Evolutionary conservation across 2,113 vertebrate genomes (phyloP), one percentile per base, ranked within the genome.

Genomic region (Gallinago media): DNA sequence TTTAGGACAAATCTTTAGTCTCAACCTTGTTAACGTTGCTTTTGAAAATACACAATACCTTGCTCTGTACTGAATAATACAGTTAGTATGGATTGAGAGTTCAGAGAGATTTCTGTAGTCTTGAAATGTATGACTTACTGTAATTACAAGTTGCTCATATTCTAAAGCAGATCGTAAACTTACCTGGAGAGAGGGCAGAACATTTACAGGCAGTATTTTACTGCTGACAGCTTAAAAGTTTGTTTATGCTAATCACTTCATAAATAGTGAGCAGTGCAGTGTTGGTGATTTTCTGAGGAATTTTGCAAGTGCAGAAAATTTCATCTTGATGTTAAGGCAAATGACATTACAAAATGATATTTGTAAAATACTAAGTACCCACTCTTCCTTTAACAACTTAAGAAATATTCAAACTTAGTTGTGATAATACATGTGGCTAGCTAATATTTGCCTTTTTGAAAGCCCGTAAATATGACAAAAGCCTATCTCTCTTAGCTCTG

Each of bases 231-330:
- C 42, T 94, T 95, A 90, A 32, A 92, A 88, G 94, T 95, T 96
- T 92, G 84, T 94, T 94, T 86, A 92, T 96, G 85, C 68, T 93
- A 74, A 93, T 96, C 85, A 86, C 91, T 83, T 95, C 52, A 84
- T 97, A 93, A 94, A 94, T 92, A 94, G 65, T 17, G 76, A 92
- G 80, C 56, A 32, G 55, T 59, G 19, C 19, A 23, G 50, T 22
- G 18, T 32, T 44, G 55, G 55, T 71, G 82, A 90, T 47, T 92
- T 93, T 74, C 61, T 0, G 5, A 83, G 58, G 70, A 50, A 49
- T 68, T 94, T 62, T 79, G 18, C 42, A 77, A 91, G 34, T 46
- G 63, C 46, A 66, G 74, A 85, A 85, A 83, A 31, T 67, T 85
- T 61, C 34, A 67, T 54, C 62, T 75, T 62, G 58, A 68, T 82